Conservation (phyloP, 2,113 vertebrate species). For the Perca flavescens region DNA sequence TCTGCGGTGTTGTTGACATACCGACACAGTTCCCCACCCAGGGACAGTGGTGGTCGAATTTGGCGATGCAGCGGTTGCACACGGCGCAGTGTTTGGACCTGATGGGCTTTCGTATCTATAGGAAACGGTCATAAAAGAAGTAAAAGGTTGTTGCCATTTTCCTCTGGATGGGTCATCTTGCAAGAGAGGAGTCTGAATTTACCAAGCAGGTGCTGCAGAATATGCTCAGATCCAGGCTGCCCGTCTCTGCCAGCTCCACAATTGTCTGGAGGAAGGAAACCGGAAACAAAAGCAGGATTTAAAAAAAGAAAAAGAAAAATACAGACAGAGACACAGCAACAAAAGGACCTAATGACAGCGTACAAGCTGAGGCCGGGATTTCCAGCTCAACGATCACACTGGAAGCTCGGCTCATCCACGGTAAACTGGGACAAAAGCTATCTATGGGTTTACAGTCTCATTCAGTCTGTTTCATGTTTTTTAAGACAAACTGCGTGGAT, state of each 20-base stretch:
- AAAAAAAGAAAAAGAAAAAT: not conserved
- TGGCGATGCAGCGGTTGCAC: constrained; percentile 98
- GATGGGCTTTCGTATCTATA: constrained; percentile 97
- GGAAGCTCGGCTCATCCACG: constrained; percentile 1
- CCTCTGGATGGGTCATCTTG: not conserved
- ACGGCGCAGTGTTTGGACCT: constrained; percentile 99
- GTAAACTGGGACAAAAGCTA: not conserved
- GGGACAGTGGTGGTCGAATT: constrained; percentile 98
- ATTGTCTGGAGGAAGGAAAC: constrained; percentile 88
- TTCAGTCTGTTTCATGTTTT: not conserved
- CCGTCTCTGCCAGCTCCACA: constrained; percentile 98
- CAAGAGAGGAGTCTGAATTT: constrained; percentile 60
- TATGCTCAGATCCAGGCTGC: constrained; percentile 98
- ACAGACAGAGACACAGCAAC: constrained; percentile 11
- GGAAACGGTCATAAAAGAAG: not conserved
- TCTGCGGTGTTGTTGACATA: constrained; percentile 78
- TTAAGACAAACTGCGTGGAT: not conserved
- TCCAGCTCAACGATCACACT: constrained; percentile 24
- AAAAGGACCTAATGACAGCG: constrained; percentile 20
- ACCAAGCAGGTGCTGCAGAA: constrained; percentile 99
- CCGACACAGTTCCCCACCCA: constrained; percentile 99
- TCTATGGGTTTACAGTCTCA: not conserved
- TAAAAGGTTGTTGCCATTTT: not conserved
- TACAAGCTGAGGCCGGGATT: not conserved
- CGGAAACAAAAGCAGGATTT: constrained; percentile 15